Base-by-base conservation (phyloP, 2,888 invertebrate genomes). In the Archaeoteleia sp. region DNA sequence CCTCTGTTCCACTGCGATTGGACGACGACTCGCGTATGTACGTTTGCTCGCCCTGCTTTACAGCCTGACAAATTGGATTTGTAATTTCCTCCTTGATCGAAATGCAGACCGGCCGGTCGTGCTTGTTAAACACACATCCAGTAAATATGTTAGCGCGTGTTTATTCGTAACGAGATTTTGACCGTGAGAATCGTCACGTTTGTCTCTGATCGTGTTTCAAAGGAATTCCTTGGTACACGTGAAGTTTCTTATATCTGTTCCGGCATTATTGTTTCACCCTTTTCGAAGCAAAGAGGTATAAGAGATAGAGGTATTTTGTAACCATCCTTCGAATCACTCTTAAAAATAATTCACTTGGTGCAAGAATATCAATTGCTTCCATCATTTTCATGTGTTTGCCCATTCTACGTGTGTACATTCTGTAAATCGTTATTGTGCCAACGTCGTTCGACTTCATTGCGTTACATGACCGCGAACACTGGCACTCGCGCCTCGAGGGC, bases 381-480 rank as follows among this genome's bases (percentile, higher is more conserved):
- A 84, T 84, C 83, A 81, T 84, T 84, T 84, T 84, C 80, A 78
- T 81, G 79, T 83, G 76, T 83, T 82, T 80, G 77, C 78, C 72
- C 75, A 74, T 70, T 76, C 77, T 74, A 73, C 74, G 73, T 74
- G 70, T 73, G 75, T 78, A 76, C 73, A 75, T 74, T 66, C 74
- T 75, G 74, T 75, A 75, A 74, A 74, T 70, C 71, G 63, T 65
- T 71, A 74, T 76, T 76, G 78, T 76, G 72, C 34, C 12, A 37
- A 30, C 40, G 35, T 40, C 65, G 73, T 69, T 73, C 70, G 69
- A 73, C 72, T 75, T 73, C 72, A 72, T 74, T 71, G 70, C 55
- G 71, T 69, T 60, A 62, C 61, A 70, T 67, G 69, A 46, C 46
- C 46, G 46, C 34, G 32, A 34, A 46, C 12, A 8, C 10, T 30